phyloP scores from a whole-genome alignment of 1,140 invertebrate genomes.

The Vanessa atalanta region DNA sequence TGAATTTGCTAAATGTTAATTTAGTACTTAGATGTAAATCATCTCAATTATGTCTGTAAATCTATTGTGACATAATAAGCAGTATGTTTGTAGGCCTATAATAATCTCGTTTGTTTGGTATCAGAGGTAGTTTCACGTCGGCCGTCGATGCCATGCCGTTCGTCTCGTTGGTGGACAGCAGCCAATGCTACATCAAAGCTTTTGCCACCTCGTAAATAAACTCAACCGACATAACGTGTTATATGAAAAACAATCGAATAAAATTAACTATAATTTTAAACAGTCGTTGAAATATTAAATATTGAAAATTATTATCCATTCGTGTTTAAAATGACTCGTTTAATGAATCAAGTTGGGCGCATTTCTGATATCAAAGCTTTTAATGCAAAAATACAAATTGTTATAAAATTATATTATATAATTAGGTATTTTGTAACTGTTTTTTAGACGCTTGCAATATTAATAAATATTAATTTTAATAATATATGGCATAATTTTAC shows the following conservation, averaged over 20 bases:
- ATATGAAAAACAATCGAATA: constrained; percentile 10
- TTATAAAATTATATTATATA: not conserved
- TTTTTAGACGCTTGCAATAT: constrained; percentile 57
- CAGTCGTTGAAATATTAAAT: not conserved
- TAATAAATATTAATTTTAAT: constrained; percentile 68
- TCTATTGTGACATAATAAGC: constrained; percentile 35
- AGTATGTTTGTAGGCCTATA: constrained; percentile 33
- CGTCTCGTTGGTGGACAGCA: constrained; percentile 56
- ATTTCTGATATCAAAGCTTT: not conserved
- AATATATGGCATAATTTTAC: constrained; percentile 78
- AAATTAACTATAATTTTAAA: not conserved
- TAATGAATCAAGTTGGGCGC: not conserved
- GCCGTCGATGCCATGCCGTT: constrained; percentile 35
- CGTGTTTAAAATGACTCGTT: too few species aligned
- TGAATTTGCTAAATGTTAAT: constrained; percentile 1
- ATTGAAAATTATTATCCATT: not conserved
- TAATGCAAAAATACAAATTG: not conserved
- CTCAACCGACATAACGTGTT: constrained; percentile 43
- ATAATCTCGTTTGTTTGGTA: constrained; percentile 49
- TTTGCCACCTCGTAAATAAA: constrained; percentile 75
- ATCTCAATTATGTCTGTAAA: constrained; percentile 29
- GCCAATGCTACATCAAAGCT: constrained; percentile 74
- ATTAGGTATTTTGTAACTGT: not conserved
- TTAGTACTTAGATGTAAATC: not conserved
- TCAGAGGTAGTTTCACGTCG: constrained; percentile 46